Percentiles rank a stretch among this genome's conserved stretches.
phyloP scores from a whole-genome alignment of 2,113 vertebrate genomes.

The Actinemys pallida region DNA sequence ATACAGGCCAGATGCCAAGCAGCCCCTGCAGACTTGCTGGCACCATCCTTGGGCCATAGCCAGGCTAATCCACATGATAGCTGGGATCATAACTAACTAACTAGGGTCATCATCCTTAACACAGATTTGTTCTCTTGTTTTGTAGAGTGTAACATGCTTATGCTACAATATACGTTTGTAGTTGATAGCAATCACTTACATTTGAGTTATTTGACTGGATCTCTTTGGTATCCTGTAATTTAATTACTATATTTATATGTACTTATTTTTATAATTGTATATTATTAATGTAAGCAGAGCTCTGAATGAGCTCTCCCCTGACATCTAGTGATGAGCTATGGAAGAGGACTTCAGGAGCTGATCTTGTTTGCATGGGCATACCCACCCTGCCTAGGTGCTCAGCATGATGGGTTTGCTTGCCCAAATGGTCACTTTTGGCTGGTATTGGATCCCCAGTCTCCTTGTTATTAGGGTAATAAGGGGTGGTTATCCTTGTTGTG shows the following conservation, averaged over 20 bases:
- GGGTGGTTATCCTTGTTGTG: no score
- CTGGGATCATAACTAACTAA: background rate
- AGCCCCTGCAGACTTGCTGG: background rate
- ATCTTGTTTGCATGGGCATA: no score
- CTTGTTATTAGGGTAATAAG: no score
- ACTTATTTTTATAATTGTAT: background rate
- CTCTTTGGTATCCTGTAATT: background rate
- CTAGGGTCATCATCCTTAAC: fast-evolving
- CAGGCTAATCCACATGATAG: fast-evolving
- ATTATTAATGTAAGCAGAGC: no score
- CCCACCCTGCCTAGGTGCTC: no score
- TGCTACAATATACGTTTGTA: background rate
- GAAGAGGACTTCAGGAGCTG: no score
- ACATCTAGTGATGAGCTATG: no score
- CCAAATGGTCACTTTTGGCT: no score
- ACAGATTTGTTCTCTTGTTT: background rate
- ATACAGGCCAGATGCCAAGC: conserved; percentile 21
- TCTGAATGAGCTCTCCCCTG: no score
- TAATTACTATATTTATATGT: background rate
- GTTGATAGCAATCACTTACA: background rate
- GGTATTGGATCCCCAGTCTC: no score
- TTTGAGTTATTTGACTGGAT: background rate
- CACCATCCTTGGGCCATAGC: background rate
- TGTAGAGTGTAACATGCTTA: fast-evolving
- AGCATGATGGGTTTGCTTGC: no score